Evolutionary conservation across 2,888 invertebrate species (phyloP), one percentile per base, ranked within the genome.

Genomic region (Hylaea fasciaria): DNA sequence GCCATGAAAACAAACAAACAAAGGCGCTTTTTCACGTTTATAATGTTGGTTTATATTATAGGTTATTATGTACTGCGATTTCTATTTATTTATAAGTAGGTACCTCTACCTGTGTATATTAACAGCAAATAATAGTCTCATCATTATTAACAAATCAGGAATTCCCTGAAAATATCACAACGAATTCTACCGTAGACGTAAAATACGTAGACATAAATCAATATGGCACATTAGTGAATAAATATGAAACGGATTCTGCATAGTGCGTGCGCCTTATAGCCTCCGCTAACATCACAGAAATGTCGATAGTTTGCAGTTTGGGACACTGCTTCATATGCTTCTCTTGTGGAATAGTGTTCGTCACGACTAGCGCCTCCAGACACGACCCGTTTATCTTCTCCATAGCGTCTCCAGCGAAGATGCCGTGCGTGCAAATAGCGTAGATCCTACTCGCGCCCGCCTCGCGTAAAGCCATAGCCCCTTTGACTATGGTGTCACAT

Each of bases 251-350:
- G 52, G 98, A 98, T 93, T 99, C 99, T 54, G 99, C 99, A 83
- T 99, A 99, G 91, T 99, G 99, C 65, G 98, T 99, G 80, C 99
- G 95, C 78, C 99, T 94, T 66, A 99, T 98, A 53, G 99, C 99
- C 90, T 99, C 99, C 13, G 99, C 99, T 81, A 99, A 95, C 95
- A 99, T 99, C 95, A 98, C 98, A 12, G 99, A 99, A 57, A 99
- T 97, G 87, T 99, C 99, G 83, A 99, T 98, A 77, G 98, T 97
- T 97, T 99, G 78, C 53, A 96, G 70, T 64, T 91, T 93, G 0
- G 95, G 93, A 79, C 97, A 97, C 74, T 95, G 92, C 73, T 95
- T 95, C 96, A 97, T 96, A 78, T 97, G 96, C 62, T 95, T 94
- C 68, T 97, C 97, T 83, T 98, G 98, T 17, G 98, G 97, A 77